These are phyloP conservation scores for Eubasilissa splendida DNA, from an alignment of 2,888 invertebrate genomes.

Conservation along the genomic window DNA sequence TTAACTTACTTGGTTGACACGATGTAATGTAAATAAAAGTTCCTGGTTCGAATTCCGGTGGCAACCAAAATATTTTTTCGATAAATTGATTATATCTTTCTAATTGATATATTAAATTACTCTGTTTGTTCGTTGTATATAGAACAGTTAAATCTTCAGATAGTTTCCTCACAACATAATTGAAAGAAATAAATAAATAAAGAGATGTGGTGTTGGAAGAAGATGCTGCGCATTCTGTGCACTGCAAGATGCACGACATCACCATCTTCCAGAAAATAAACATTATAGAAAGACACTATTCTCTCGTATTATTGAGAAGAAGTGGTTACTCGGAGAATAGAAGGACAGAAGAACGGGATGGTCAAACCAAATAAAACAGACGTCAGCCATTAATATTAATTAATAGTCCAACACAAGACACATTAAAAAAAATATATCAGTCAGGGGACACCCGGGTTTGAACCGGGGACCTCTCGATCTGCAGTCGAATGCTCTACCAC, in stretches of 20 bases:
- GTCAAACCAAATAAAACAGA: not conserved
- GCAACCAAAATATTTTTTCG: no score
- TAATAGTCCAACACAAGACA: not conserved
- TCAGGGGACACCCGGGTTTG: constrained; percentile 59
- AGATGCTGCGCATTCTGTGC: no score
- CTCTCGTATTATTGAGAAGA: not conserved
- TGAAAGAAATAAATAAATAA: no score
- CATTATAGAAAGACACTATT: not conserved
- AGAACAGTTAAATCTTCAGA: no score
- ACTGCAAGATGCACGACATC: not conserved
- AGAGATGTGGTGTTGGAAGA: no score
- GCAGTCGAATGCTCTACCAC: constrained; percentile 59
- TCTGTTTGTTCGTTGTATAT: no score
- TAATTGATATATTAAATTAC: no score
- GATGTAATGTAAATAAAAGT: no score
- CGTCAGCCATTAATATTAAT: not conserved
- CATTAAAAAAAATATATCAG: not conserved
- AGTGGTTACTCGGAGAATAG: not conserved
- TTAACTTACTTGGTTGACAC: no score
- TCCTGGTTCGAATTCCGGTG: no score
- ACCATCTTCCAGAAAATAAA: not conserved
- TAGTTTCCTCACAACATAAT: no score
- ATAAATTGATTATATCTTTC: no score
- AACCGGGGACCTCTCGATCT: constrained; percentile 59
- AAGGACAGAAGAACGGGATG: not conserved